Evolutionary conservation across 1,140 invertebrate genomes (phyloP).

Genomic region (Calosoma granatense): DNA sequence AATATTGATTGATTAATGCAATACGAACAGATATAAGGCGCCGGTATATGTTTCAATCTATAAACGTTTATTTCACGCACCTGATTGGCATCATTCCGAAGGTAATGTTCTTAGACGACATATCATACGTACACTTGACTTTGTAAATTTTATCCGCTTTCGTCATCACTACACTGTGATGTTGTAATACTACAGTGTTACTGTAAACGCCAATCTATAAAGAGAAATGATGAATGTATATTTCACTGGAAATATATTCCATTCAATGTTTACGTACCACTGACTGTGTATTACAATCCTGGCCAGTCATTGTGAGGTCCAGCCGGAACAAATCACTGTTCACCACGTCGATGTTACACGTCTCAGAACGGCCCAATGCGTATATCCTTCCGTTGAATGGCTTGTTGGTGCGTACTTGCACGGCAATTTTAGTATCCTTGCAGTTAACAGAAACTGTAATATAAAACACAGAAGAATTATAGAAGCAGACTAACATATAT

Average conservation of each 20-base stretch:
- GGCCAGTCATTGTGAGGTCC: slow-evolving; percentile 84
- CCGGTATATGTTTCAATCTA: slow-evolving; percentile 1
- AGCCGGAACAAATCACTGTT: slow-evolving; percentile 86
- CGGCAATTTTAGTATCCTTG: slow-evolving; percentile 87
- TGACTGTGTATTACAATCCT: slow-evolving; percentile 89
- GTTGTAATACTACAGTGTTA: slow-evolving; percentile 89
- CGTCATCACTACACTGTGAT: slow-evolving; percentile 93
- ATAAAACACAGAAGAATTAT: slow-evolving; percentile 12
- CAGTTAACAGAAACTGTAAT: slow-evolving; percentile 81
- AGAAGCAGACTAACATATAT: background rate
- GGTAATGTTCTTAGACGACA: slow-evolving; percentile 92
- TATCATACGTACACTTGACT: slow-evolving; percentile 92
- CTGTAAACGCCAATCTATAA: slow-evolving; percentile 83
- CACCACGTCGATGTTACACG: slow-evolving; percentile 87
- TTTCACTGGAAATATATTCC: background rate
- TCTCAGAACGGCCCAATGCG: slow-evolving; percentile 83
- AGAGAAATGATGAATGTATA: background rate
- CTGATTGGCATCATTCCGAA: slow-evolving; percentile 96
- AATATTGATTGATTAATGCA: too few species aligned
- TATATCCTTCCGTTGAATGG: slow-evolving; percentile 93
- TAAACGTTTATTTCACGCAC: slow-evolving; percentile 41
- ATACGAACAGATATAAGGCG: too few species aligned
- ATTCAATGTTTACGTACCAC: slow-evolving; percentile 51
- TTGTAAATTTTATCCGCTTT: slow-evolving; percentile 96
- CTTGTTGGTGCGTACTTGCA: slow-evolving; percentile 84